Conservation (phyloP, 2,113 vertebrate species). For the Plecotus auritus region DNA sequence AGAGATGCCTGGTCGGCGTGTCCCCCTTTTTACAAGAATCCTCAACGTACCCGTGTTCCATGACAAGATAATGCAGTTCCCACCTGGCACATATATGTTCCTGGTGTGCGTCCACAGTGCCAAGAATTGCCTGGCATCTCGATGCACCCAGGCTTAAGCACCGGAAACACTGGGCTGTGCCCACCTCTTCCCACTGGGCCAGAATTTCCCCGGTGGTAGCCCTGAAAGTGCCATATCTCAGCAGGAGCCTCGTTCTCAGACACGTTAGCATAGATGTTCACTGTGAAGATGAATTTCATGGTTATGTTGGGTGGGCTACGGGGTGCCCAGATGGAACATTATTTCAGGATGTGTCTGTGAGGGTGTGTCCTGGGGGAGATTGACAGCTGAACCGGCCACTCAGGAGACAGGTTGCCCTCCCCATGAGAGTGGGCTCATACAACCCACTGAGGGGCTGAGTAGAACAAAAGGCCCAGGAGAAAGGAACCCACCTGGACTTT, state of each 20-base stretch:
- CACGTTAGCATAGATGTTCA: neutral
- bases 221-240: neutral
- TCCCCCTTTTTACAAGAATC: neutral
- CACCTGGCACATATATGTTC: neutral
- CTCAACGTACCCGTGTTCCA: neutral
- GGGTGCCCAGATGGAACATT: rapidly evolving
- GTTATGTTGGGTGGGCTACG: neutral
- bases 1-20: neutral
- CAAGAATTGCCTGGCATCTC: neutral
- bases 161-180: neutral
- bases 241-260: neutral
- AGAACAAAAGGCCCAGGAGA: neutral
- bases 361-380: neutral
- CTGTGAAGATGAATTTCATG: neutral
- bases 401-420: neutral
- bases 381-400: neutral
- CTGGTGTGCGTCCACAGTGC: neutral
- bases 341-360: neutral
- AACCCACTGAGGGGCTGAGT: neutral
- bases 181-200: neutral
- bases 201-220: neutral
- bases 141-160: no score
- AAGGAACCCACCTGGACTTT: neutral
- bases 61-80: neutral
- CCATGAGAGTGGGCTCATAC: neutral